Conservation (phyloP, 2,113 vertebrate genomes). For the Varanus salvator region DNA sequence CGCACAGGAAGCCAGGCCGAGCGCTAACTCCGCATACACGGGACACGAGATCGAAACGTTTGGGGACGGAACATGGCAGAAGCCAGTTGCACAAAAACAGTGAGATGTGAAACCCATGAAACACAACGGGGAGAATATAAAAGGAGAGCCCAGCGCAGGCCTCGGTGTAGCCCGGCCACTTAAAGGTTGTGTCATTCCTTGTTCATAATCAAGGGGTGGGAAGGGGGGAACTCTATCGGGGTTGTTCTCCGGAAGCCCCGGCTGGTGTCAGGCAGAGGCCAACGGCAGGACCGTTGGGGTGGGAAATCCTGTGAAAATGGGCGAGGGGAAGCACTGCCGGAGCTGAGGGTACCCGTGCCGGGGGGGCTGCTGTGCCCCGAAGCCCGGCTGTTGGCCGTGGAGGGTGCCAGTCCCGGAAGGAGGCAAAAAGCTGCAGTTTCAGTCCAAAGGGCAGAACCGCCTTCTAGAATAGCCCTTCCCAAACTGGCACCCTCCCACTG, state of each 20-base stretch:
- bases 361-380: neutral
- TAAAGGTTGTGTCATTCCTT: conserved; percentile 75
- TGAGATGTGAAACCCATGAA: conserved; percentile 62
- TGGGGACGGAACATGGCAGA: conserved; percentile 63
- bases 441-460: neutral
- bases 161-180: conserved; percentile 63
- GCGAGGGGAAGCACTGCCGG: too few species aligned
- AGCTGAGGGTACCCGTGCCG: too few species aligned
- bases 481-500: neutral
- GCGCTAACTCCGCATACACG: conserved; percentile 37
- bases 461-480: neutral
- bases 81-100: conserved; percentile 74
- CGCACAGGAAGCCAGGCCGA: neutral
- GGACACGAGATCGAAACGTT: conserved; percentile 60
- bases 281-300: too few species aligned
- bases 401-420: neutral
- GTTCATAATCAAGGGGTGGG: conserved; percentile 73
- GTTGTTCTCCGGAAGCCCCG: conserved; percentile 52
- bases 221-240: conserved; percentile 45
- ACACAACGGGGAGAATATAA: conserved; percentile 67
- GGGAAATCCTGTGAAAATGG: too few species aligned
- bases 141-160: conserved; percentile 32
- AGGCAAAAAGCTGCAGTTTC: neutral
- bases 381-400: too few species aligned
- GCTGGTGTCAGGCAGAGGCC: neutral